These are phyloP conservation scores for Clarias magur DNA, from an alignment of 2,113 vertebrate species.

Conservation along the genomic window DNA sequence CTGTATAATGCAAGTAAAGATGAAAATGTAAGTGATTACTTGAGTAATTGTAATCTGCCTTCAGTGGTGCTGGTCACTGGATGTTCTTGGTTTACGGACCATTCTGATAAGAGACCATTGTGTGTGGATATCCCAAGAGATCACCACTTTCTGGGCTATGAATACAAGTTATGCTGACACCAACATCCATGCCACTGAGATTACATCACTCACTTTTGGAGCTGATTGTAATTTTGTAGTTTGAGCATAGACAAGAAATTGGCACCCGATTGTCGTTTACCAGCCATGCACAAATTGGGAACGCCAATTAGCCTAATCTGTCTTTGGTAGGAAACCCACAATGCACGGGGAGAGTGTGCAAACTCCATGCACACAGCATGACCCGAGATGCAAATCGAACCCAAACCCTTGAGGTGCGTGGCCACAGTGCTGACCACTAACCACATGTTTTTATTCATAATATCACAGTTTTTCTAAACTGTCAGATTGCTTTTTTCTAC, in stretches of 20 bases:
- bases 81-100: background rate
- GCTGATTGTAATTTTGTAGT: background rate
- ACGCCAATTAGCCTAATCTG: no score
- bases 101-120: background rate
- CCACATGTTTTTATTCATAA: background rate
- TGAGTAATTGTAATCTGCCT: background rate
- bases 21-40: background rate
- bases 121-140: background rate
- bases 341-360: no score
- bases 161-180: background rate
- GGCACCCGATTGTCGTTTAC: background rate
- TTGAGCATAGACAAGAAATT: background rate
- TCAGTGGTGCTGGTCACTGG: background rate
- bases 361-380: no score
- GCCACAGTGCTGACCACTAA: no score
- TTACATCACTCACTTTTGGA: background rate
- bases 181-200: background rate
- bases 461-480: background rate
- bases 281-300: no score
- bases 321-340: no score
- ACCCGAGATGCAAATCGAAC: no score
- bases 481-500: background rate
- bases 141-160: background rate
- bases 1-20: no score
- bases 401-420: no score